Conservation (phyloP, 1,140 invertebrate genomes). For the Apis mellifera region Amel_HAv3.1 CM009946.2:4196501-4197000, state of each 20-base stretch:
- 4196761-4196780: constrained; percentile 53
- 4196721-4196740: constrained; percentile 48
- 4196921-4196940: not conserved
- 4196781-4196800: constrained; percentile 49
- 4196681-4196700: constrained; percentile 23
- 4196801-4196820: constrained; percentile 38
- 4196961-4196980: not conserved
- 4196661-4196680: no score
- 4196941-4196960: not conserved
- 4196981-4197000: constrained; percentile 2
- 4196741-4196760: constrained; percentile 55
- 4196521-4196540: no score
- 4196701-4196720: constrained; percentile 45
- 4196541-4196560: not conserved
- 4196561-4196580: constrained; percentile 40
- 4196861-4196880: not conserved
- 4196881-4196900: not conserved
- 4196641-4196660: no score
- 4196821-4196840: not conserved
- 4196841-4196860: not conserved
- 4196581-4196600: constrained; percentile 30
- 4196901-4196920: not conserved
- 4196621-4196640: no score
- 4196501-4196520: no score
- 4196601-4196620: not conserved